A percentile compares a stretch with the other conserved stretches of the same genome.
Conservation (phyloP, 2,113 vertebrate species). For the Peromyscus californicus region DNA sequence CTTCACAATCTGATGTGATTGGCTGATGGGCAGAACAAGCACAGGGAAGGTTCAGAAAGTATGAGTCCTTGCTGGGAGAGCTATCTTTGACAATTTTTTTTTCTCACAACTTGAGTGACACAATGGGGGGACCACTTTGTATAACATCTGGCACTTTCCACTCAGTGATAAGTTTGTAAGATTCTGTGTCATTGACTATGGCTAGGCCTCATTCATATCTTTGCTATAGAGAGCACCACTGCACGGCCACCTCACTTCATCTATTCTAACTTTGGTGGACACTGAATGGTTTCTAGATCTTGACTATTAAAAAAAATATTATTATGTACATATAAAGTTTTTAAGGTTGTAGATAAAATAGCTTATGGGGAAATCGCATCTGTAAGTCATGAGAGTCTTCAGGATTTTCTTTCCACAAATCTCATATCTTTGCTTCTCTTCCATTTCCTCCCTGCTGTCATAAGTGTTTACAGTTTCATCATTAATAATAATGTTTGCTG, state of each 20-base stretch:
- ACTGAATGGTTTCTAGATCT: neutral
- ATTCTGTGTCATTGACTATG: fast-evolving
- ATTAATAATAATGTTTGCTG: slow-evolving; percentile 43
- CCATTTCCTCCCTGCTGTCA: neutral
- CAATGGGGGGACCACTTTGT: neutral
- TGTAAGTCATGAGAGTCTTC: neutral
- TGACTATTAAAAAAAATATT: neutral
- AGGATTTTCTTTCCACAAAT: neutral
- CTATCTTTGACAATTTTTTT: neutral
- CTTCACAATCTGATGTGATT: neutral
- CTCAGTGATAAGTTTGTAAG: neutral
- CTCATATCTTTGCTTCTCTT: neutral
- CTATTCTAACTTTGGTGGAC: neutral
- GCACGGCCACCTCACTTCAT: neutral
- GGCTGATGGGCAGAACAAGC: neutral
- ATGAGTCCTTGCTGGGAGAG: neutral
- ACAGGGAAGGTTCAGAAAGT: neutral
- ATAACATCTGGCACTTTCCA: neutral
- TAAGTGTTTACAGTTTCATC: slow-evolving; percentile 14
- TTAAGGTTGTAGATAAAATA: neutral
- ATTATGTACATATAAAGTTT: neutral
- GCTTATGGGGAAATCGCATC: neutral
- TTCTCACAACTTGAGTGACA: neutral
- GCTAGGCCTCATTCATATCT: neutral
- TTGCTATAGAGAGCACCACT: fast-evolving